Percentiles rank a stretch among this genome's conserved stretches.
Conservation (phyloP, 2,113 vertebrate species). For the Polypterus bichir region DNA sequence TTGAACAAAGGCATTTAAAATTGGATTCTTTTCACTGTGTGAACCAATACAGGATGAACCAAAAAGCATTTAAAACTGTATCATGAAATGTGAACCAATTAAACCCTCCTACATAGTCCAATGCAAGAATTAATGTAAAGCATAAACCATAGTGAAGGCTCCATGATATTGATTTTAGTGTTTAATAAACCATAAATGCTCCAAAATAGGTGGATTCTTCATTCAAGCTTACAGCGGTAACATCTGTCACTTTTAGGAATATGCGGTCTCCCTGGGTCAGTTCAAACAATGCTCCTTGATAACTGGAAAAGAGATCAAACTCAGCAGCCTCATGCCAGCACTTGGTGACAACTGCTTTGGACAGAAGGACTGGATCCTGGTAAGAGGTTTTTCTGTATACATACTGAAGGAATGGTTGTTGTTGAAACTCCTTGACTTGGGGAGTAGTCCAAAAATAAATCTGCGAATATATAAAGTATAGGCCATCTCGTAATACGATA, state of each 20-base stretch:
- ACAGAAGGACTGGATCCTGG: conserved; percentile 11
- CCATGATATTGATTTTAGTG: background rate
- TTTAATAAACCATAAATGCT: conserved; percentile 27
- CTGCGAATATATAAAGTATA: conserved; percentile 31
- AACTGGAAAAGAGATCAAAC: conserved; percentile 21
- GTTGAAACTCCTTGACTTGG: background rate
- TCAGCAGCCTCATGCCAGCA: conserved; percentile 4
- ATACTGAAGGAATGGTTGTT: conserved; percentile 18
- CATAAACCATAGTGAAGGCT: no score
- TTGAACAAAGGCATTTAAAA: no score
- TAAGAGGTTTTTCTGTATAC: conserved; percentile 23
- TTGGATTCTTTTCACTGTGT: no score
- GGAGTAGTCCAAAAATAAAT: conserved; percentile 21
- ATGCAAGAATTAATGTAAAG: no score
- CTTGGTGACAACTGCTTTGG: conserved; percentile 14
- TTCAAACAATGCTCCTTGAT: conserved; percentile 30
- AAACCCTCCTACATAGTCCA: no score
- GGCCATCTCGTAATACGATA: conserved; percentile 20
- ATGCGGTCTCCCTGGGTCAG: conserved; percentile 24
- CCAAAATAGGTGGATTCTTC: conserved; percentile 29
- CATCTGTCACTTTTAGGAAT: conserved; percentile 20
- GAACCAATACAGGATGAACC: no score
- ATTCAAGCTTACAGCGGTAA: conserved; percentile 12
- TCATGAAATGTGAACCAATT: no score
- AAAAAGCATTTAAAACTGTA: no score